A percentile compares a stretch with the other conserved stretches of the same genome.
phyloP scores from a whole-genome alignment of 2,113 vertebrate genomes.

The Lasiurus cinereus region DNA sequence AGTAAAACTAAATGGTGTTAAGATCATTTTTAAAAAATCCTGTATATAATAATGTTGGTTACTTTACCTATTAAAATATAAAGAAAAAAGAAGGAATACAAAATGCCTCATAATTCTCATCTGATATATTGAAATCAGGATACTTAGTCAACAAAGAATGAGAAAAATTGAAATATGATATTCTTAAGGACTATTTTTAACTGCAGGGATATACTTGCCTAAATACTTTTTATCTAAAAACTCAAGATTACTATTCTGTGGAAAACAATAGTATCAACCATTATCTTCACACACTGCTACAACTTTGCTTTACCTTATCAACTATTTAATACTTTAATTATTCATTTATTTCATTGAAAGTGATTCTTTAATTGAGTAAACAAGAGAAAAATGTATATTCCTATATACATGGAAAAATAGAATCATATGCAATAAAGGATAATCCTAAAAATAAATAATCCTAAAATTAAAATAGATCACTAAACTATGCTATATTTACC shows the following conservation, averaged over 20 bases:
- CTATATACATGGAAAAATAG: constrained; percentile 30
- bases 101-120: constrained; percentile 12
- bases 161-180: background rate
- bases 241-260: background rate
- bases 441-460: constrained; percentile 20
- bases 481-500: background rate
- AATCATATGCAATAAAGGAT: background rate
- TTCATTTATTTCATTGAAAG: constrained; percentile 41
- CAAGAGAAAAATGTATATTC: constrained; percentile 8
- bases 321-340: constrained; percentile 55
- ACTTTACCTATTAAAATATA: background rate
- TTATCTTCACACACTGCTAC: background rate
- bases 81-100: background rate
- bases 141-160: background rate
- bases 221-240: constrained; percentile 26
- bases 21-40: background rate
- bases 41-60: background rate
- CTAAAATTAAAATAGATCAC: background rate
- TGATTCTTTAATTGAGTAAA: background rate
- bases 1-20: constrained; percentile 39
- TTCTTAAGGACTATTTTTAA: constrained; percentile 25
- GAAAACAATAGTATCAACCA: background rate
- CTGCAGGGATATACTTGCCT: background rate
- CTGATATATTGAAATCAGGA: constrained; percentile 2
- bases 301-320: background rate